phyloP scores from a whole-genome alignment of 2,797 vertebrate species.

The Scomberomorus guttatus region DNA sequence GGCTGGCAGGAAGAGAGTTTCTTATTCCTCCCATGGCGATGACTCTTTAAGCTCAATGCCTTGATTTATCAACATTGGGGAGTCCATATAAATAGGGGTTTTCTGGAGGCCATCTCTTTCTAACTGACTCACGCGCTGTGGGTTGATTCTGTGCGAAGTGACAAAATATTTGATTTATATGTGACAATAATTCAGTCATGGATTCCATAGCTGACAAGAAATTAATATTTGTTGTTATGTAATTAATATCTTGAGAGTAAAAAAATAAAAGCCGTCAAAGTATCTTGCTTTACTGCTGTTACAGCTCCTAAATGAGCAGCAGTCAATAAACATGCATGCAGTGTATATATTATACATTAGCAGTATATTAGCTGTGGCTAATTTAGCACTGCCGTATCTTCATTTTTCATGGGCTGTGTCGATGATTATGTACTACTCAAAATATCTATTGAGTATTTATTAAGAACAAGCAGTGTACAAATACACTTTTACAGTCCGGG shows the following conservation, averaged over 20 bases:
- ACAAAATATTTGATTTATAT: conserved; percentile 30
- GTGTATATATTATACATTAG: neutral
- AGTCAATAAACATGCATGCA: neutral
- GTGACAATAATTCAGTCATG: conserved; percentile 14
- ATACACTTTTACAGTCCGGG: too few relatives aligned
- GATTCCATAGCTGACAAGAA: neutral
- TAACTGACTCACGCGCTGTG: neutral
- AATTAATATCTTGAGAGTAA: neutral
- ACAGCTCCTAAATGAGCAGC: too few relatives aligned
- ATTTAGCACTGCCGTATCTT: neutral
- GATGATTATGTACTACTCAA: too few relatives aligned
- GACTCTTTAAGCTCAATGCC: conserved; percentile 37
- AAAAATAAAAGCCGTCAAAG: neutral
- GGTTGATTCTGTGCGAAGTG: neutral
- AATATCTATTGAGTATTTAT: too few relatives aligned
- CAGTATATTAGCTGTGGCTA: neutral
- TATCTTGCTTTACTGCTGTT: neutral
- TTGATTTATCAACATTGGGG: conserved; percentile 60
- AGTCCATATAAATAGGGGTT: conserved; percentile 31
- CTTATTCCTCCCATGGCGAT: conserved; percentile 65
- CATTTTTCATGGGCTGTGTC: neutral
- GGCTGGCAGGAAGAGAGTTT: conserved; percentile 58
- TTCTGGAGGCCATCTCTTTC: conserved; percentile 14
- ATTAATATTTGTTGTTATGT: neutral
- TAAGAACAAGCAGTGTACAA: too few relatives aligned